Evolutionary conservation across 2,888 invertebrate genomes (phyloP), one percentile per base, ranked within the genome.

Genomic region (Sicus ferrugineus): DNA sequence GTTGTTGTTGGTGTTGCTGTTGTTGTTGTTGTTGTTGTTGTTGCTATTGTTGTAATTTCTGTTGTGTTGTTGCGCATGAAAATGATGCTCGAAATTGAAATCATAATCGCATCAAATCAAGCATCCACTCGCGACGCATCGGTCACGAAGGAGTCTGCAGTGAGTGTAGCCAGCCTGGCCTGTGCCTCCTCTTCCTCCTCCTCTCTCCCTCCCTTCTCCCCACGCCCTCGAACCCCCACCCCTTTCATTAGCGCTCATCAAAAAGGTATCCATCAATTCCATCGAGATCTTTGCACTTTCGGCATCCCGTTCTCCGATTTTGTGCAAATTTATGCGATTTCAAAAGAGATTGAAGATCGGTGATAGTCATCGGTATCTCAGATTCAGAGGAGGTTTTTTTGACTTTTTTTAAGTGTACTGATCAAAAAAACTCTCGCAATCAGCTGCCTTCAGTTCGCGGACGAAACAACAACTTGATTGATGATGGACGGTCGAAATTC

Each of bases 61-160:
- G 14, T 38, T 38, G 38, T 38, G 9, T 7, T 38, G n/a, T 46
- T 46, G 3, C 46, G n/a, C 34, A 52, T 54, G 54, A 11, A 28
- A 28, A 28, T 26, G 16, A 26, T 26, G 54, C 54, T 54, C 9
- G 7, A 54, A 54, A 54, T 28, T 54, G 26, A 54, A 23, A 23
- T 54, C 54, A 54, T 54, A 26, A 54, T 54, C 54, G 26, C 54
- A 54, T 54, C 26, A 2, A 26, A 28, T 28, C 11, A 54, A 54
- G 26, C 21, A 23, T 2, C 28, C 11, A 42, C 34, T 34, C 7
- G 34, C 7, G 34, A 1, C 1, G 42, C 42, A 42, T 42, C 2
- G 14, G 14, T n/a, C 5, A 16, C 14, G n/a, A 42, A 42, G 16
- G 14, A 9, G 42, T 9, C n/a, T 9, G 42, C 14, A 2, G n/a